These are phyloP conservation scores for Hyla sarda DNA, from an alignment of 2,113 vertebrate species.

Conservation along the genomic window DNA sequence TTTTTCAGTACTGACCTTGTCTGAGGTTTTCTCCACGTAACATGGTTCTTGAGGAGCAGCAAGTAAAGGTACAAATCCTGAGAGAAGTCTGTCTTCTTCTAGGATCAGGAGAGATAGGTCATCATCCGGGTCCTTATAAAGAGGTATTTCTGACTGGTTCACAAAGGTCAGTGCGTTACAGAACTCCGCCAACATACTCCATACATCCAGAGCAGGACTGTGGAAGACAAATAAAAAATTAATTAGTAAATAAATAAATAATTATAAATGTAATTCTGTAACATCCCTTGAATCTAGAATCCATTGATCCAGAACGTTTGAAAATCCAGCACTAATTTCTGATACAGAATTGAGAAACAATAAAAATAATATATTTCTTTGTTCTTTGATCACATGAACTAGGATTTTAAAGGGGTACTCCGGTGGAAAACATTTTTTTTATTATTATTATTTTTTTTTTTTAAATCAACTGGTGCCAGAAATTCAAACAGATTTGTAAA, in stretches of 20 bases:
- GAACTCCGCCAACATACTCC: constrained; percentile 91
- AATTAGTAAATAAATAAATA: too few species aligned
- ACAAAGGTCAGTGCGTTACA: constrained; percentile 93
- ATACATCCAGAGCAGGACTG: constrained; percentile 86
- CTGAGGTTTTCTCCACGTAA: constrained; percentile 92
- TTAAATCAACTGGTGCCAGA: too few species aligned
- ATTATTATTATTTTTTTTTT: too few species aligned
- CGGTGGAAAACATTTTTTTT: too few species aligned
- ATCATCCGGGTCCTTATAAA: constrained; percentile 95
- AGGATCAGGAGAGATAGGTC: constrained; percentile 91
- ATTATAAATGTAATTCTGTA: not conserved
- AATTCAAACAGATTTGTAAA: too few species aligned
- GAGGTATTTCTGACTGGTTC: constrained; percentile 91
- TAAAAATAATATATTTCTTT: too few species aligned
- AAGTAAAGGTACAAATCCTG: constrained; percentile 94
- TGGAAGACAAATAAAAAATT: constrained; percentile 58
- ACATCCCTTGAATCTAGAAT: not conserved
- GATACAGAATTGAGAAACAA: not conserved
- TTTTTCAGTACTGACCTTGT: constrained; percentile 82
- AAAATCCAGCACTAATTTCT: not conserved
- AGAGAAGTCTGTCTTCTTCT: constrained; percentile 94
- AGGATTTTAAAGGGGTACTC: too few species aligned
- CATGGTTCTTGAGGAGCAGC: constrained; percentile 96
- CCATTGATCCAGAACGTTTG: too few species aligned
- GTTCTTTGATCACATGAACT: too few species aligned